Evolutionary conservation across 1,140 invertebrate species (phyloP), one percentile per base, ranked within the genome.

Genomic region (Meloidogyne chitwoodi): DNA sequence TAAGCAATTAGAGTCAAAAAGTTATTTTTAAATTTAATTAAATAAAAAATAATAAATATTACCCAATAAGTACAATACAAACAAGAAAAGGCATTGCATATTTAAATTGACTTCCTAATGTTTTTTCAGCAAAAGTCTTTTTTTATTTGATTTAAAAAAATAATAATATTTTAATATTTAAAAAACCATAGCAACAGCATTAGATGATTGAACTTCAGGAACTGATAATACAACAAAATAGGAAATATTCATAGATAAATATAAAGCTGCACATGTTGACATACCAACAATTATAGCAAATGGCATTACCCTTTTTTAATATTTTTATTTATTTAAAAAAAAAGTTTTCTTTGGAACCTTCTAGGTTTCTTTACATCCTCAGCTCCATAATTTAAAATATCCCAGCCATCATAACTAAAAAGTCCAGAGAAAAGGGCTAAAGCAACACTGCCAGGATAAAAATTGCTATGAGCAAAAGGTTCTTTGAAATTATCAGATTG

Each of bases 21-120:
- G 19, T 14, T 70, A 31, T 27, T 75, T 19, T 22, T 34, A 19
- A 44, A 26, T 22, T 27, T 68, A 74, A 75, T 24, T 19, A 6
- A 24, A n/a, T n/a, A n/a, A n/a, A n/a, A n/a, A n/a, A n/a, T n/a
- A 24, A 10, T 29, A 12, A 31, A 14, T 34, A 24, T 44, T 34
- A 68, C 64, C 84, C 84, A 34, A 86, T 79, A 14, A 86, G 67
- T 6, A 86, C 44, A 64, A 86, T 71, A 63, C 80, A 78, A 56
- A 86, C 79, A 73, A 86, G 74, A 26, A 87, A 78, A 8, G 84
- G 84, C 63, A 85, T 85, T 0, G 73, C 68, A 69, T 85, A 87
- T 16, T 75, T 63, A 14, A 70, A 62, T 41, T 80, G 79, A 31
- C 70, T 63, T 12, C 84, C 84, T 0, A 87, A 73, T 0, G 83